Evolutionary conservation across 2,113 vertebrate species (phyloP).

Genomic region (Ia io): DNA sequence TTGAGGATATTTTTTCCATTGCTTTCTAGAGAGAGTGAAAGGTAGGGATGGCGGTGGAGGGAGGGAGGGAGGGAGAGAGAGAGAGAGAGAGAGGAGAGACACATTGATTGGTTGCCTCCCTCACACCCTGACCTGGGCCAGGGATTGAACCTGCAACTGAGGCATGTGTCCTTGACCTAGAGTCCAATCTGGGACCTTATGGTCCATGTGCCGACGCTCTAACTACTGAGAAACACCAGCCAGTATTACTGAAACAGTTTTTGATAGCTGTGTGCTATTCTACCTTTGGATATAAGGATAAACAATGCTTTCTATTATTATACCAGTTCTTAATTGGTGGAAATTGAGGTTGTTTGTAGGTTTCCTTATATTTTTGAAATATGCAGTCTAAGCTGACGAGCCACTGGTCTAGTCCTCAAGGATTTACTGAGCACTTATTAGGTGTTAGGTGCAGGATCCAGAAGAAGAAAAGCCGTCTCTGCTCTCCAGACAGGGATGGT

Average conservation of each 20-base stretch:
- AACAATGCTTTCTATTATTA: neutral
- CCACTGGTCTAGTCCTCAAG: neutral
- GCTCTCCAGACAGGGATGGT: neutral
- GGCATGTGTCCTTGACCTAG: too few species aligned
- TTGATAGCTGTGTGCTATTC: neutral
- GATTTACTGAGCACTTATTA: neutral
- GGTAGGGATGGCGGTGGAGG: too few species aligned
- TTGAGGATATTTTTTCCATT: too few species aligned
- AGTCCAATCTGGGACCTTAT: too few species aligned
- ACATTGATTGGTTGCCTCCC: too few species aligned
- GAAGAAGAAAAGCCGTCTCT: neutral
- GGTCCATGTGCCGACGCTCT: too few species aligned
- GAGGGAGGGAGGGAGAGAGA: fast-evolving
- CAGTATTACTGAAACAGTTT: neutral
- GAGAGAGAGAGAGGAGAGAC: too few species aligned
- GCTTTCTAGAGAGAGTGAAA: too few species aligned
- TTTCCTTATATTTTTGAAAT: neutral
- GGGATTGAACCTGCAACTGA: too few species aligned
- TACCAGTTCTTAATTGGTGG: neutral
- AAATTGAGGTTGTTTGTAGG: neutral
- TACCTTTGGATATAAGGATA: neutral
- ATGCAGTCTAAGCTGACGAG: neutral
- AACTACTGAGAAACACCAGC: too few species aligned
- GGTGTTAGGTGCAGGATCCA: neutral
- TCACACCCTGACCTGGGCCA: too few species aligned